These are phyloP conservation scores for Epicauta chinensis DNA, from an alignment of 1,140 invertebrate genomes.

Conservation along the genomic window DNA sequence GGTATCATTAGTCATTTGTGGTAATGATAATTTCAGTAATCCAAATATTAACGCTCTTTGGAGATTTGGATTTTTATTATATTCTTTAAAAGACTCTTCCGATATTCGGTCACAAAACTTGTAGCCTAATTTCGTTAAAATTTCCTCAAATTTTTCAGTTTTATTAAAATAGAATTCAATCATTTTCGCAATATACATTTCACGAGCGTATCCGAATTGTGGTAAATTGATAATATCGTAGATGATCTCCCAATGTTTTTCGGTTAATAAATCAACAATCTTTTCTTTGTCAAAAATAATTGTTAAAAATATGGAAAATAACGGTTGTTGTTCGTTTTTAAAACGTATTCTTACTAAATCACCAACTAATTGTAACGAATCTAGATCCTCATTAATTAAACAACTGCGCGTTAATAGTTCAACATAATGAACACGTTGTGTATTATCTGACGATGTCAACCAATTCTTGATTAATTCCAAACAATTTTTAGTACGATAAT, in stretches of 20 bases:
- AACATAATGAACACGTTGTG: neutral
- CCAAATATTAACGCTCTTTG: neutral
- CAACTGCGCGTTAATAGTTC: neutral
- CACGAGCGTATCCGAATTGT: neutral
- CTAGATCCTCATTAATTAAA: neutral
- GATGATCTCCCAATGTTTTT: constrained; percentile 1
- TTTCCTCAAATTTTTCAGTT: neutral
- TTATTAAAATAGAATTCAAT: neutral
- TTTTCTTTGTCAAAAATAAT: neutral
- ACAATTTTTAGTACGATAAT: neutral
- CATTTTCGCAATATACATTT: neutral
- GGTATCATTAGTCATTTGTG: neutral
- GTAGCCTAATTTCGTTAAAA: neutral
- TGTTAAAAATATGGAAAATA: neutral
- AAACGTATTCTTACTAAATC: constrained; percentile 1
- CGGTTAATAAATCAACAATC: neutral
- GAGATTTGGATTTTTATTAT: neutral
- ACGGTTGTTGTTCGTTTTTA: constrained; percentile 1
- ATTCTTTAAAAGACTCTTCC: neutral
- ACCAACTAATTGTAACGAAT: neutral
- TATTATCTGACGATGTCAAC: neutral
- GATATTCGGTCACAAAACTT: too few relatives aligned
- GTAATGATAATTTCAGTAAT: neutral
- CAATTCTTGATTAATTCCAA: neutral
- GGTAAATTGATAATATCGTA: neutral